Evolutionary conservation across 2,113 vertebrate genomes (phyloP).

Genomic region (Heptranchias perlo): DNA sequence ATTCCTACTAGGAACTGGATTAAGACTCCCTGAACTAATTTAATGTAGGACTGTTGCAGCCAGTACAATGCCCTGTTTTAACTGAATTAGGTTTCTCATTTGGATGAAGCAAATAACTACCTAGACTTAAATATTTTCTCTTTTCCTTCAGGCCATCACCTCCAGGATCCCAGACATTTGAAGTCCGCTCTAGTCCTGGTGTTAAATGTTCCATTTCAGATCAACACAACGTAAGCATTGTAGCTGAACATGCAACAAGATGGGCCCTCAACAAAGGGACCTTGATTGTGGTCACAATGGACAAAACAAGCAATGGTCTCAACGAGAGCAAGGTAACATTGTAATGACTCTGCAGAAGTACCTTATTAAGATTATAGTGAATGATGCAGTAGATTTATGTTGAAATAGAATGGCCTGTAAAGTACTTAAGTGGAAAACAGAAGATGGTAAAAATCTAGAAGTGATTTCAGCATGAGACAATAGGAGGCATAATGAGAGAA

Average conservation of each 20-base stretch:
- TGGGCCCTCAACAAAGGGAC: constrained; percentile 58
- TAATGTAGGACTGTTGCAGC: background rate
- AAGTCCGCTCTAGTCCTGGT: constrained; percentile 62
- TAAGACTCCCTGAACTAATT: background rate
- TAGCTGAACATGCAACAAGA: constrained; percentile 40
- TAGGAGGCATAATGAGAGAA: background rate
- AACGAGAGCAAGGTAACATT: constrained; percentile 76
- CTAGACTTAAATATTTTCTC: background rate
- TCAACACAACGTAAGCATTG: constrained; percentile 42
- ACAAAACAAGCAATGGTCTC: constrained; percentile 58
- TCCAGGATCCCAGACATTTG: constrained; percentile 58
- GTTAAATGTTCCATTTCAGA: constrained; percentile 58
- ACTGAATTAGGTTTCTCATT: background rate
- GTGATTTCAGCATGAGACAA: background rate
- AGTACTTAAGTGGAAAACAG: background rate
- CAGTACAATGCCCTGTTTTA: background rate
- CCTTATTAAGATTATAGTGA: background rate
- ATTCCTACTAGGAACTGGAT: background rate
- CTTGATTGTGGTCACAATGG: constrained; percentile 65
- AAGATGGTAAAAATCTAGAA: background rate
- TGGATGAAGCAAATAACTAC: background rate
- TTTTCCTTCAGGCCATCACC: constrained; percentile 72
- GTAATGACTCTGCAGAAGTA: background rate
- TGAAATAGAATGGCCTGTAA: background rate
- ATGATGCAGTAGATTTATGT: fast-evolving